Base-by-base conservation (phyloP, 1,140 invertebrate genomes). In the Whitmania pigra region DNA sequence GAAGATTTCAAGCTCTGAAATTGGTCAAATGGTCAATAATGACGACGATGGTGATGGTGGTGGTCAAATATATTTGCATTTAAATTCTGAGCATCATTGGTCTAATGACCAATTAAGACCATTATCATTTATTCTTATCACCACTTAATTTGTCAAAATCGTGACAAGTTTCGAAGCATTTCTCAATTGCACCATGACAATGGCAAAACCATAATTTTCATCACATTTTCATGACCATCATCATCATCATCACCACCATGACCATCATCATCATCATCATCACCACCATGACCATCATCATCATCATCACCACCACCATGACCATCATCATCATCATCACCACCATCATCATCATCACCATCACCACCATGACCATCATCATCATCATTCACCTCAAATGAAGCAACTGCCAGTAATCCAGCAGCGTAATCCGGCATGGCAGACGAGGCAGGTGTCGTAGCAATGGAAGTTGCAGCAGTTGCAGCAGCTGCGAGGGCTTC, bases 381-480 rank as follows among this genome's bases (percentile, higher is more conserved):
- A 31, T 27, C 57, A 27, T 63, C 22, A 60, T 77, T 76, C 77
- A 81, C 80, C 36, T 60, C 57, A 63, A 81, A 75, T 3, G 83
- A 79, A 25, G 83, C 79, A 49, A 81, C 80, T 25, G 84, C 78
- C 6, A 86, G 79, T 22, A 91, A 82, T 7, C 89, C 89, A 74
- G 88, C 89, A 63, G 89, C 89, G 82, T 91, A 92, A 77, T 92
- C 90, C 0, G 89, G 88, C 25, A 87, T 87, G 55, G 82, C 77
- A 5, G 78, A 77, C 27, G 81, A 75, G 76, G 15, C 22, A 1
- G 57, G 29, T 2, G 22, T 9, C 4, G 55, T 13, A 5, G 57
- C 57, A 13, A 18, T 25, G 20, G 54, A 63, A n/a, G 57, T 63
- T 6, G 57, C 57, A 31, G 29, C 29, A 31, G 22, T 15, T 11